Percentiles rank a stretch among this genome's conserved stretches.
Conservation (phyloP, 2,113 vertebrate species). For the Lampris incognitus region DNA sequence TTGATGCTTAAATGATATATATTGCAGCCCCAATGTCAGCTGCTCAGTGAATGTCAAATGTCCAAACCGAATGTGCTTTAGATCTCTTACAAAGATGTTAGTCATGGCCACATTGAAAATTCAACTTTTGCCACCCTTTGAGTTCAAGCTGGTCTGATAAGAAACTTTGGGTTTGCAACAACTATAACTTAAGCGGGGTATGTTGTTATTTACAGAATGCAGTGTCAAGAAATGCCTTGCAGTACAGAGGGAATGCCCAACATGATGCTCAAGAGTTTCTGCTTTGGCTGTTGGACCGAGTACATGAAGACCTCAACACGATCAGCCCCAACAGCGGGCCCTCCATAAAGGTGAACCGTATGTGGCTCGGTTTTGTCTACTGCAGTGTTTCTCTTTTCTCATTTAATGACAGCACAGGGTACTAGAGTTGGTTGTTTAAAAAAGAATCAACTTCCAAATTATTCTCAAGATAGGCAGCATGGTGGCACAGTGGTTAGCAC, state of each 20-base stretch:
- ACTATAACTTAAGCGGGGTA: background rate
- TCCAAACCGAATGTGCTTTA: too few relatives aligned
- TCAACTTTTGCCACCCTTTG: background rate
- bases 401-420: background rate
- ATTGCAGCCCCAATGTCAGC: too few relatives aligned
- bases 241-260: slow-evolving; percentile 95
- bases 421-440: background rate
- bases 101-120: background rate
- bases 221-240: slow-evolving; percentile 93
- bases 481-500: too few relatives aligned
- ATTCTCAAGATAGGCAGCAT: too few relatives aligned
- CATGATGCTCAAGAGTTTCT: slow-evolving; percentile 99
- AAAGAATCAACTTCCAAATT: too few relatives aligned
- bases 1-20: too few relatives aligned
- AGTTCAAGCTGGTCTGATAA: background rate
- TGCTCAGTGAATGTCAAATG: too few relatives aligned
- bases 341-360: slow-evolving; percentile 84
- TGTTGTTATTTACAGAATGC: slow-evolving; percentile 83
- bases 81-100: too few relatives aligned
- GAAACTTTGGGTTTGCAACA: background rate
- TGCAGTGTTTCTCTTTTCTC: background rate
- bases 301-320: slow-evolving; percentile 95
- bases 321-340: slow-evolving; percentile 84
- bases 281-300: slow-evolving; percentile 96
- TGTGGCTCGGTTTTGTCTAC: background rate